Evolutionary conservation across 2,113 vertebrate genomes (phyloP).

Genomic region (Caretta caretta): DNA sequence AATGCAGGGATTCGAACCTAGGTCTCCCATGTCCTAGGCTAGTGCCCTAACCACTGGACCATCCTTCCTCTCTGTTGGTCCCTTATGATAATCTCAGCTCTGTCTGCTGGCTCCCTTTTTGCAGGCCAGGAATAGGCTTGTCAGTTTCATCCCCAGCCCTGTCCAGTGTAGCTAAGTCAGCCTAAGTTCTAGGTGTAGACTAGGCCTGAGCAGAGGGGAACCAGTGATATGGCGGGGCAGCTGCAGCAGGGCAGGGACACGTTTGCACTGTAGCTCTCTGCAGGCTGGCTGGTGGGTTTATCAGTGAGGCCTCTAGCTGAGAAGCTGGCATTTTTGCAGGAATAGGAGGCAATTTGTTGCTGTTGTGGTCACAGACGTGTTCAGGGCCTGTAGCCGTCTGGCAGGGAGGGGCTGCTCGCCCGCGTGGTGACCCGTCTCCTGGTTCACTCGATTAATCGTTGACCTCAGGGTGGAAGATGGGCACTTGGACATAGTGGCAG

Average conservation of each 20-base stretch:
- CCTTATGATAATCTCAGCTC: too few species aligned
- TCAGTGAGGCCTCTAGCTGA: rapidly evolving
- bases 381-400: background rate
- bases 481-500: background rate
- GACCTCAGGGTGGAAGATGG: background rate
- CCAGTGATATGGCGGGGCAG: background rate
- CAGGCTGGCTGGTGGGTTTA: background rate
- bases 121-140: background rate
- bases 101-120: background rate
- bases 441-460: background rate
- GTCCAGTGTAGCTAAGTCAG: too few species aligned
- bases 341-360: background rate
- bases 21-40: background rate
- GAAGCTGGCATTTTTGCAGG: background rate
- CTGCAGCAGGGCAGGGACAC: background rate
- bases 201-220: background rate
- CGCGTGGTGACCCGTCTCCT: background rate
- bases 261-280: too few species aligned
- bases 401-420: background rate
- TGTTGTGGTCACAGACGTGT: too few species aligned
- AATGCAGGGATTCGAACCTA: background rate
- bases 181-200: background rate
- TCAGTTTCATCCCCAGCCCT: background rate
- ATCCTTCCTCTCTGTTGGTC: background rate
- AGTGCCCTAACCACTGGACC: background rate